Percentiles rank a stretch among this genome's conserved stretches.
Evolutionary conservation across 2,113 vertebrate genomes (phyloP).

Genomic region (Nothoprocta pentlandii): DNA sequence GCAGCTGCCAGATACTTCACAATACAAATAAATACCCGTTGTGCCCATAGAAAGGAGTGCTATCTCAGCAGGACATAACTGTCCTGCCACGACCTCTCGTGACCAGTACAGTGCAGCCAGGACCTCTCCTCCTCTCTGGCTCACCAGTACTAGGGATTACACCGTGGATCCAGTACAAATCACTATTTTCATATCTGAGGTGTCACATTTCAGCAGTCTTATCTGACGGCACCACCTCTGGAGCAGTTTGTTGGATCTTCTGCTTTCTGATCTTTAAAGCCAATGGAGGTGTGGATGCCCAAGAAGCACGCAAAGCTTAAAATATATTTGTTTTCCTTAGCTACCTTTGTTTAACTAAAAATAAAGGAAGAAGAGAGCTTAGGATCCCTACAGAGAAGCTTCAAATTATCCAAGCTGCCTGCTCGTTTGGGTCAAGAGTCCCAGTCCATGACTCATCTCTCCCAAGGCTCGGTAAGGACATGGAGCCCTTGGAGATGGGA

Average conservation of each 20-base stretch:
- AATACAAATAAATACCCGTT: neutral
- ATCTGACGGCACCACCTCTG: neutral
- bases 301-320: no score
- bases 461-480: neutral
- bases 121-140: no score
- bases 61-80: accelerated
- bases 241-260: no score
- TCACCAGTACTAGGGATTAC: neutral
- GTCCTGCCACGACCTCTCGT: neutral
- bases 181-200: accelerated
- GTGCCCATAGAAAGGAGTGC: neutral
- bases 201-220: neutral
- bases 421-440: neutral
- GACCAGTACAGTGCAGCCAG: no score
- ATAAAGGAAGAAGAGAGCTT: no score
- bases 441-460: no score
- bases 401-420: no score
- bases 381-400: no score
- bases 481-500: neutral
- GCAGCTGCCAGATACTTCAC: neutral
- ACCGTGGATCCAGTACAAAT: accelerated
- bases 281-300: no score
- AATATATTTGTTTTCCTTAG: no score
- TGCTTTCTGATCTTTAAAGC: no score
- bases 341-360: no score